Evolutionary conservation across 2,113 vertebrate genomes (phyloP).

Genomic region (Panthera leo): DNA sequence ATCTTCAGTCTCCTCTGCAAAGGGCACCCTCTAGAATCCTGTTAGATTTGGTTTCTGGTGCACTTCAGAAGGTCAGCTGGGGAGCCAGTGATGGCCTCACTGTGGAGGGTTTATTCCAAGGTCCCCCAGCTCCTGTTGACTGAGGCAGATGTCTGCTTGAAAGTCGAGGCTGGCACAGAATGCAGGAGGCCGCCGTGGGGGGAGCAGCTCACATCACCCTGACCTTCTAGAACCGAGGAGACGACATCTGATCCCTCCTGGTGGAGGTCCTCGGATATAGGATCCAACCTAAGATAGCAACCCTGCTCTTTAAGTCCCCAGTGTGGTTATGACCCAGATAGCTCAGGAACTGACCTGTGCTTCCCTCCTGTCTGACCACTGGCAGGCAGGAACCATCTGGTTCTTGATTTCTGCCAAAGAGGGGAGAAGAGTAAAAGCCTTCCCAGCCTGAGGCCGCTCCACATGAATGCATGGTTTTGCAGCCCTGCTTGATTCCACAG

Average conservation of each 20-base stretch:
- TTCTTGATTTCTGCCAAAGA: constrained; percentile 33
- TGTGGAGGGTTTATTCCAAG: background rate
- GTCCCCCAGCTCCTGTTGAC: background rate
- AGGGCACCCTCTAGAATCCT: background rate
- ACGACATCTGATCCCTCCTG: background rate
- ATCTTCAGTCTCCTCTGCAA: background rate
- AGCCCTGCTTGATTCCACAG: background rate
- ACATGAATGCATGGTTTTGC: background rate
- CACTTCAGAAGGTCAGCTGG: background rate
- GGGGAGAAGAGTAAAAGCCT: background rate
- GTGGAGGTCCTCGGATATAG: constrained; percentile 54
- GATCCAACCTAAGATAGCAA: constrained; percentile 53
- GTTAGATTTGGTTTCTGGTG: background rate
- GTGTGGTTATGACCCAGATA: constrained; percentile 35
- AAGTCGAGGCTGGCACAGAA: background rate
- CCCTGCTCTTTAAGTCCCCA: background rate
- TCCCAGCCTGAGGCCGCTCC: background rate
- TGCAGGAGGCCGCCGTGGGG: background rate
- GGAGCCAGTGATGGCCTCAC: background rate
- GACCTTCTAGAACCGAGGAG: constrained; percentile 54
- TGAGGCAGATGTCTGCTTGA: background rate
- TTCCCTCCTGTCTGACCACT: background rate
- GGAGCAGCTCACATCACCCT: background rate
- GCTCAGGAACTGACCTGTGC: background rate
- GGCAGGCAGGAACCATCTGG: constrained; percentile 60